These are phyloP conservation scores for Cataglyphis albicans DNA, from an alignment of 2,888 invertebrate species.

Conservation along the genomic window DNA sequence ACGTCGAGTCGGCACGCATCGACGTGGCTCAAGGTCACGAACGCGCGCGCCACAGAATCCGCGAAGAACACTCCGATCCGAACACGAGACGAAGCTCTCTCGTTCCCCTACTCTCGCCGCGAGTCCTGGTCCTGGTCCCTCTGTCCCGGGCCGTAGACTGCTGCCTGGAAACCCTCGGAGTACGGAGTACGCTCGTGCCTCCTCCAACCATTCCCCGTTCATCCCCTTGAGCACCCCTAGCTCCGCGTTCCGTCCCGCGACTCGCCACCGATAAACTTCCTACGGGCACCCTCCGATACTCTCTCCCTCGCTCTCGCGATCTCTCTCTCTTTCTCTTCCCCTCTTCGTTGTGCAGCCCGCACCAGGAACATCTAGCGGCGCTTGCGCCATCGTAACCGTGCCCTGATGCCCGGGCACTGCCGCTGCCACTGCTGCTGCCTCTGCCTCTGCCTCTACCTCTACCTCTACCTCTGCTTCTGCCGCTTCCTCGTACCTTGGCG, in stretches of 20 bases:
- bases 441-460: constrained; percentile 59
- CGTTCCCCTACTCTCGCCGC: constrained; percentile 64
- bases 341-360: constrained; percentile 71
- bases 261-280: constrained; percentile 67
- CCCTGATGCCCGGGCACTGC: constrained; percentile 85
- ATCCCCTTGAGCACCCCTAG: constrained; percentile 38
- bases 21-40: constrained; percentile 64
- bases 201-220: constrained; percentile 39
- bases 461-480: constrained; percentile 36
- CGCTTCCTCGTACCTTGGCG: constrained; percentile 74
- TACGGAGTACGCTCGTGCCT: constrained; percentile 76
- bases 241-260: constrained; percentile 51
- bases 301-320: constrained; percentile 35
- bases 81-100: constrained; percentile 59
- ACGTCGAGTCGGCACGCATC: constrained; percentile 29
- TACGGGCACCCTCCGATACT: constrained; percentile 57
- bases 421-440: constrained; percentile 74
- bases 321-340: constrained; percentile 40
- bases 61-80: constrained; percentile 51
- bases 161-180: constrained; percentile 83
- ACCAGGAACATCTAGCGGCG: constrained; percentile 76
- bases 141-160: constrained; percentile 85
- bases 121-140: constrained; percentile 82
- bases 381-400: constrained; percentile 79
- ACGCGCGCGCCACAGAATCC: constrained; percentile 31